Percentiles rank a stretch among this genome's conserved stretches.
Conservation (phyloP, 2,113 vertebrate genomes). For the Corydoras sp. region DNA sequence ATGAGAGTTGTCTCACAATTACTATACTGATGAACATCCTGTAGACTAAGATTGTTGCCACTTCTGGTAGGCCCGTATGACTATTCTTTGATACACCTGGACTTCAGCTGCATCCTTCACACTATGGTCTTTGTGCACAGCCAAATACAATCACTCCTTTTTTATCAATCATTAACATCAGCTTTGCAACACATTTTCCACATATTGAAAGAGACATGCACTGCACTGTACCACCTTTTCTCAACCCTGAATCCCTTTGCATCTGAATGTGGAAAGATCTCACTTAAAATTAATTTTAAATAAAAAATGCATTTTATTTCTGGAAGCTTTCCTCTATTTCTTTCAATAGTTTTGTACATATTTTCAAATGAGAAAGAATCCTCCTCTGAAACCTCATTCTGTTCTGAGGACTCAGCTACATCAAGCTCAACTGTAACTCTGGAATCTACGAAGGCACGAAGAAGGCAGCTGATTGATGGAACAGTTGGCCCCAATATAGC, state of each 20-base stretch:
- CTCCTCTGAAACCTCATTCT: background rate
- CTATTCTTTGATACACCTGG: background rate
- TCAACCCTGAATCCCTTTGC: too few relatives aligned
- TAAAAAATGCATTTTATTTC: background rate
- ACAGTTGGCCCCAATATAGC: background rate
- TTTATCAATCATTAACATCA: too few relatives aligned
- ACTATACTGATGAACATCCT: too few relatives aligned
- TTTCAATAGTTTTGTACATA: background rate
- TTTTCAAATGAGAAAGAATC: background rate
- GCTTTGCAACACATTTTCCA: too few relatives aligned
- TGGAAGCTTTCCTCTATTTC: background rate
- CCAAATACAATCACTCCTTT: background rate
- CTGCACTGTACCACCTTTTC: too few relatives aligned
- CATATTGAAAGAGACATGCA: too few relatives aligned
- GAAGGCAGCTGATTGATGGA: background rate
- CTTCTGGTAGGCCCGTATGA: background rate
- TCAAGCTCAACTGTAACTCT: constrained; percentile 1
- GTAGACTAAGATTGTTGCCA: background rate
- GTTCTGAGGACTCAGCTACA: background rate
- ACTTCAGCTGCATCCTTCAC: too few relatives aligned
- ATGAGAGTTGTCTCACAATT: too few relatives aligned
- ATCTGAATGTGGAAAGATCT: too few relatives aligned
- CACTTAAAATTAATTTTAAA: background rate
- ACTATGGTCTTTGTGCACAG: too few relatives aligned
- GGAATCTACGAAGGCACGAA: background rate